Base-by-base conservation (phyloP, 2,888 invertebrate genomes). In the Habroteleia sp. region DNA sequence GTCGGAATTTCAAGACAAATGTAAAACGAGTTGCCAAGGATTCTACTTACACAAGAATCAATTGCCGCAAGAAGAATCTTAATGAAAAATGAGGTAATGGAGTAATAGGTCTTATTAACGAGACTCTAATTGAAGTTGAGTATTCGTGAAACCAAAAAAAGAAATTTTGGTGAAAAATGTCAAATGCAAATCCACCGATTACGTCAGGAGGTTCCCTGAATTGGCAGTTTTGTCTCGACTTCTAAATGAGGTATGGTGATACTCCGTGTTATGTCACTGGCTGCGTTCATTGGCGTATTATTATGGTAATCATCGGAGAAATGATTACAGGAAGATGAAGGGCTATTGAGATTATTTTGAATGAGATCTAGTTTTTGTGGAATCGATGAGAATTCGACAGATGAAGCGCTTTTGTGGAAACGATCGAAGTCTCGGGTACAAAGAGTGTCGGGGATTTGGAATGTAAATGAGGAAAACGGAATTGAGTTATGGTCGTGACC, bases 321-420 rank as follows among this genome's bases (percentile, higher is more conserved):
- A 31, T 50, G 42, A 52, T 65, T 33, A 44, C 23, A 16, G 35
- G 17, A 44, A 33, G 52, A 27, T 35, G 35, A 13, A 50, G 33
- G 25, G 16, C 6, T 8, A 14, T 23, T 37, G 2, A 2, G 20
- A 39, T 27, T 17, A 29, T 8, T 20, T 29, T 50, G 52, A 52
- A 42, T 41, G n/a, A 65, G 35, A 52, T 6, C 33, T 23, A 16
- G 14, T 31, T 63, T 63, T 63, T 50, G 10, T 33, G 48, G 48
- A 62, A 60, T 35, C 60, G 46, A 35, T 62, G 48, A 23, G 17
- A 41, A 50, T 63, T 50, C 17, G 63, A 33, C 63, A 63, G 63
- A 65, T 65, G 63, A 42, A 42, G 39, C 35, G 29, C 46, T 17
- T 46, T 46, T 46, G 46, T 46, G 16, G 8, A 25, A 46, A 17